Conservation (phyloP, 2,888 invertebrate genomes). For the Drosophila buzzatii region DNA sequence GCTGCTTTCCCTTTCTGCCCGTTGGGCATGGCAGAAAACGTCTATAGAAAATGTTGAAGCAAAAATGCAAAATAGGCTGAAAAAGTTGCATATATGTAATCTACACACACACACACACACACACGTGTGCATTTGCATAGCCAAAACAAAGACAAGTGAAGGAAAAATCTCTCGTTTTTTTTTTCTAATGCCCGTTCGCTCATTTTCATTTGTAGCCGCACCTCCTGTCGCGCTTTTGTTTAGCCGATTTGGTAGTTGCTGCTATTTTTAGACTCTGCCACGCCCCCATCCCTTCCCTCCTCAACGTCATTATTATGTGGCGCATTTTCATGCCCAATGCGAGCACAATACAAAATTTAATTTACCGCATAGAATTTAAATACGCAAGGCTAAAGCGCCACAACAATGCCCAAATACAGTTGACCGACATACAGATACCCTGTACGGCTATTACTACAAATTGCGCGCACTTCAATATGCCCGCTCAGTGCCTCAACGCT, state of each 20-base stretch:
- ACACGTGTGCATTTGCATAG: conserved; percentile 34
- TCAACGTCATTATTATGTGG: conserved; percentile 26
- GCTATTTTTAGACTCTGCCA: conserved; percentile 45
- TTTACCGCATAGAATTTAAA: conserved; percentile 73
- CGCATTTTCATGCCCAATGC: conserved; percentile 53
- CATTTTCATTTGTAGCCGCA: conserved; percentile 59
- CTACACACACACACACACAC: conserved; percentile 26
- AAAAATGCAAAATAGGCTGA: conserved; percentile 71
- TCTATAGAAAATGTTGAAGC: conserved; percentile 38
- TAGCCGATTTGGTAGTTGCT: conserved; percentile 39
- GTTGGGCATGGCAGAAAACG: conserved; percentile 27
- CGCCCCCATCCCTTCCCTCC: conserved; percentile 3
- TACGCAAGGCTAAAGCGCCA: conserved; percentile 32
- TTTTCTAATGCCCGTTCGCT: conserved; percentile 22
- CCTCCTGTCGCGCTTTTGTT: conserved; percentile 44
- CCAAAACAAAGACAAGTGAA: conserved; percentile 14
- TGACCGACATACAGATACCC: conserved; percentile 7
- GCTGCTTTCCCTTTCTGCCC: conserved; percentile 57
- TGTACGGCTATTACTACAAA: neutral
- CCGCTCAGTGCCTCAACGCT: neutral
- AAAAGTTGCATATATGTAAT: conserved; percentile 61
- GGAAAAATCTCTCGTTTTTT: conserved; percentile 1
- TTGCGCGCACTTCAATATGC: conserved; percentile 5
- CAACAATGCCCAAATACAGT: neutral
- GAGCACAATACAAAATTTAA: conserved; percentile 71